These are phyloP conservation scores for Mustela nigripes DNA, from an alignment of 2,113 vertebrate species.

Conservation along the genomic window DNA sequence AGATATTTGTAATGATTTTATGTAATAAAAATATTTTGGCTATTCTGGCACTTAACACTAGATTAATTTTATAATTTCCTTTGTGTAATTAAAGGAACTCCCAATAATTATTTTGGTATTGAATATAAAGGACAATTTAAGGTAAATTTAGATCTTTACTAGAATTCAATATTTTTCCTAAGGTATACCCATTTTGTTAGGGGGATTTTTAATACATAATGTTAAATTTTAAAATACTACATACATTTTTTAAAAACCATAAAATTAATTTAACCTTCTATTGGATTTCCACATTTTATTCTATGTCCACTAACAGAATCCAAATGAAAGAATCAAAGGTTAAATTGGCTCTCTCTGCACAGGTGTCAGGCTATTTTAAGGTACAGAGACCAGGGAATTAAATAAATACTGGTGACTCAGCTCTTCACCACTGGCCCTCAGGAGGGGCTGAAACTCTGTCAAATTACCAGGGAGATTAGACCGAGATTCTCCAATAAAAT, in stretches of 20 bases:
- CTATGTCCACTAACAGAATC: background rate
- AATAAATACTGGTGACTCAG: slow-evolving; percentile 37
- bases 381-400: slow-evolving; percentile 21
- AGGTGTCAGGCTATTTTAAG: slow-evolving; percentile 58
- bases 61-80: background rate
- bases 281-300: background rate
- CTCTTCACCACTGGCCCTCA: background rate
- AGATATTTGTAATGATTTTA: background rate
- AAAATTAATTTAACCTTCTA: background rate
- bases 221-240: background rate
- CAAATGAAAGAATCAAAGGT: background rate
- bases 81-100: background rate
- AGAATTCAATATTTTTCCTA: background rate
- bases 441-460: background rate
- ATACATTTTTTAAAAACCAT: slow-evolving; percentile 1
- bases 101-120: background rate
- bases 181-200: background rate
- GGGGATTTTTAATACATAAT: background rate
- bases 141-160: background rate
- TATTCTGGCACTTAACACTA: background rate
- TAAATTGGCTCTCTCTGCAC: background rate
- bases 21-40: background rate
- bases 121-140: background rate
- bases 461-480: background rate
- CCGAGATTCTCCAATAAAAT: slow-evolving; percentile 8